Evolutionary conservation across 1,140 invertebrate genomes (phyloP).

Genomic region (Pogonognathellus flavescens): DNA sequence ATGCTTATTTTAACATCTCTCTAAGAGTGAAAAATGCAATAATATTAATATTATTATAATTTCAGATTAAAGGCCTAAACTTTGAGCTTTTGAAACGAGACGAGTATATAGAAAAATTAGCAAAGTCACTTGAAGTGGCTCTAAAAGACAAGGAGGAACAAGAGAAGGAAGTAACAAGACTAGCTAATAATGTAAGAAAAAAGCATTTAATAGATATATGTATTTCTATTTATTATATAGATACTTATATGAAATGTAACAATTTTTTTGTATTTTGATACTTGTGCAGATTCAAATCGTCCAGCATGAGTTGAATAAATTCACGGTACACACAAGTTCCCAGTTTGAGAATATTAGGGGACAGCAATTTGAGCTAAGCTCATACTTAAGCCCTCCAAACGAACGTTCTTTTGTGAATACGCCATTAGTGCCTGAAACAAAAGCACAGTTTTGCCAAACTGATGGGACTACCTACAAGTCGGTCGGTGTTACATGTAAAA

Average conservation of each 20-base stretch:
- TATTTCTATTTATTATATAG: too few species aligned
- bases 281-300: not conserved
- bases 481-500: not conserved
- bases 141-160: slow-evolving; percentile 16
- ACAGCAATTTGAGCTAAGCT: slow-evolving; percentile 14
- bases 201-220: not conserved
- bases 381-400: slow-evolving; percentile 30
- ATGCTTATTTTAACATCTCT: too few species aligned
- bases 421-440: not conserved
- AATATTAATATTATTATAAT: not conserved
- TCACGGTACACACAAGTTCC: not conserved
- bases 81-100: slow-evolving; percentile 12
- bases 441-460: not conserved
- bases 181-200: slow-evolving; percentile 6
- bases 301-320: not conserved
- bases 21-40: not conserved
- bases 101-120: not conserved
- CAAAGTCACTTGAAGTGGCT: slow-evolving; percentile 1
- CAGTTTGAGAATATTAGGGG: not conserved
- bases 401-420: not conserved
- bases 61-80: slow-evolving; percentile 9
- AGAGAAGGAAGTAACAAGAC: not conserved
- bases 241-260: too few species aligned
- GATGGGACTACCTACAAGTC: not conserved
- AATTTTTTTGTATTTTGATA: not conserved